These are phyloP conservation scores for Nothura maculosa DNA, from an alignment of 2,797 vertebrate species.

Conservation along the genomic window DNA sequence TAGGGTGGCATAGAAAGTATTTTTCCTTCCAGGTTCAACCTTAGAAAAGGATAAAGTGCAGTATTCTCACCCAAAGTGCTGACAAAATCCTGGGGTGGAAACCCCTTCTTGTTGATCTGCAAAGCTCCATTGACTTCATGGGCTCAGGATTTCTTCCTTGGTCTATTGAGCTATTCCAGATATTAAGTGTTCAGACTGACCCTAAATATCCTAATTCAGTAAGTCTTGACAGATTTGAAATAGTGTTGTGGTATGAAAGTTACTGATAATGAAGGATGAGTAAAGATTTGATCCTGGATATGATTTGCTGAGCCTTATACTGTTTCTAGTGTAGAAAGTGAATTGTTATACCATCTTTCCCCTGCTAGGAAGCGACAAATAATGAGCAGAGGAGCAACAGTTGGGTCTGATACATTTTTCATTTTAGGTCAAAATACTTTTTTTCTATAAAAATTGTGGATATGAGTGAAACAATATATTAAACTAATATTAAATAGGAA, in stretches of 20 bases:
- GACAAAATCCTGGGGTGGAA: not conserved
- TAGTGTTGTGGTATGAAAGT: not conserved
- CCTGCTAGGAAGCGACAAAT: not conserved
- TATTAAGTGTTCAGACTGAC: not conserved
- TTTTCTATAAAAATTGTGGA: not conserved
- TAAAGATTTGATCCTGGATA: fast-evolving
- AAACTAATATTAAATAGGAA: not conserved
- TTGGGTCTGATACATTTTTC: not conserved
- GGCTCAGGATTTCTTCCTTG: not conserved
- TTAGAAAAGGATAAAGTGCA: not conserved
- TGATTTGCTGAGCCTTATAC: not conserved
- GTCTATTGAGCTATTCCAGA: not conserved
- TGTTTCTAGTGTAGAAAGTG: not conserved
- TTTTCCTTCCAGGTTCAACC: not conserved
- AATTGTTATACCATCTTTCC: not conserved
- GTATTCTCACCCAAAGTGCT: fast-evolving
- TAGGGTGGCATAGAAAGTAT: not conserved
- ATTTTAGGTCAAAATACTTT: not conserved
- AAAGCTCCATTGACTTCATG: not conserved
- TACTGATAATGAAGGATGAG: not conserved
- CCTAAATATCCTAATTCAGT: not conserved
- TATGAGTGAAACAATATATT: not conserved
- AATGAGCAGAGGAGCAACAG: not conserved
- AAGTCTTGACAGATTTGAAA: not conserved
- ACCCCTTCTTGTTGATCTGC: not conserved